Base-by-base conservation (phyloP, 1,140 invertebrate species). In the Ceratoteleas bidentatus region DNA sequence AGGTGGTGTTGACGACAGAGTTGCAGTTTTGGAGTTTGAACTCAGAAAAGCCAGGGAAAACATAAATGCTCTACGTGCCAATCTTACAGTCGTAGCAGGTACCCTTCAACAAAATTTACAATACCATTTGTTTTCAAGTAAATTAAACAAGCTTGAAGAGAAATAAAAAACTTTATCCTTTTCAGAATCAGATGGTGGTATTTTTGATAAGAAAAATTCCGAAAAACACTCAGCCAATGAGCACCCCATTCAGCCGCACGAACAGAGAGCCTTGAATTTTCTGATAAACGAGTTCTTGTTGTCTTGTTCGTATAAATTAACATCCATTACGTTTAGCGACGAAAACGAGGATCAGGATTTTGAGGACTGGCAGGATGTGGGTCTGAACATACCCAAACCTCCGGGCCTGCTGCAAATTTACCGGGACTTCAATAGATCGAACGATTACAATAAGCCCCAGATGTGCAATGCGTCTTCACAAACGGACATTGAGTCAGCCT, bases 361-460 rank as follows among this genome's bases (percentile, higher is more conserved):
- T 93, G 97, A 98, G 91, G 96, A 97, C 86, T 98, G 97, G 97
- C 96, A 97, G 91, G 96, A 97, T 92, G 95, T 96, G n/a, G 96
- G 97, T 2, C 90, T 98, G 11, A 97, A 98, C 88, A 96, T 96
- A 87, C 93, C 96, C 1, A 95, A 96, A 85, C 97, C 96, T 16
- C 93, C 95, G 8, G 94, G 95, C 86, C 88, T 98, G 8, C 88
- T 96, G 32, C 94, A 94, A 38, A 91, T 98, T 34, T 97, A 97
- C 87, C 92, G 96, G 79, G 96, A 96, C 74, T 95, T 93, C 79
- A 89, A 92, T 74, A 92, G 90, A 72, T 89, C 91, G 34, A 91
- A 87, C 64, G 90, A 90, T 7, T 87, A 91, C 61, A 90, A 92
- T 11, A 90, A 88, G 73, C 81, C 86, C 34, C 69, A 84, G 33